These are phyloP conservation scores for Oplegnathus fasciatus DNA, from an alignment of 2,113 vertebrate species.

Conservation along the genomic window DNA sequence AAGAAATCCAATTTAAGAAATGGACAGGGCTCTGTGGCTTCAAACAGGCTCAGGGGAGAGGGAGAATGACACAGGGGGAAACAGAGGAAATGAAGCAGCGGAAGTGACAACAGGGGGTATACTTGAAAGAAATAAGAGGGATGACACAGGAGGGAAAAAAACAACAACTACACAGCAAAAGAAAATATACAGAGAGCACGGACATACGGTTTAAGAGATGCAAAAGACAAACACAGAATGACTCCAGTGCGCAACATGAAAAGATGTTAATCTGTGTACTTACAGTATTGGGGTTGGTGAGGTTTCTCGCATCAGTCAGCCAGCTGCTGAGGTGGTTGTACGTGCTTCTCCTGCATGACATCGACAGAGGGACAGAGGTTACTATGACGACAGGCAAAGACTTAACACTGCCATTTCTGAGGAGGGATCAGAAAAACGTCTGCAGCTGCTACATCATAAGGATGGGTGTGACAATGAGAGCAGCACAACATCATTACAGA, in stretches of 20 bases:
- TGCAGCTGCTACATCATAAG: constrained; percentile 22
- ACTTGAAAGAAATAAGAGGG: not conserved
- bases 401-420: constrained; percentile 14
- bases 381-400: constrained; percentile 47
- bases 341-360: constrained; percentile 93
- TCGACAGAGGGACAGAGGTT: constrained; percentile 41
- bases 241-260: not conserved
- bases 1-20: constrained; percentile 64
- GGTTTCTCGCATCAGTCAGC: constrained; percentile 98
- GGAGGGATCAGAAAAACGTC: constrained; percentile 12
- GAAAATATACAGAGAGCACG: not conserved
- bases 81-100: not conserved
- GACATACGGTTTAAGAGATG: too few species aligned
- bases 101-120: not conserved
- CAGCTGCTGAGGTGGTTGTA: constrained; percentile 99
- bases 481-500: not conserved
- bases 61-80: not conserved
- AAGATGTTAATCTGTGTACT: constrained; percentile 69
- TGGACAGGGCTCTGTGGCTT: constrained; percentile 23
- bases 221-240: not conserved
- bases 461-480: not conserved
- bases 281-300: constrained; percentile 99
- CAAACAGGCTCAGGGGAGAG: not conserved
- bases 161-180: constrained; percentile 1
- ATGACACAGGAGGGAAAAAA: not conserved